phyloP scores from a whole-genome alignment of 2,888 invertebrate species.

The Galerucella nymphaeae region DNA sequence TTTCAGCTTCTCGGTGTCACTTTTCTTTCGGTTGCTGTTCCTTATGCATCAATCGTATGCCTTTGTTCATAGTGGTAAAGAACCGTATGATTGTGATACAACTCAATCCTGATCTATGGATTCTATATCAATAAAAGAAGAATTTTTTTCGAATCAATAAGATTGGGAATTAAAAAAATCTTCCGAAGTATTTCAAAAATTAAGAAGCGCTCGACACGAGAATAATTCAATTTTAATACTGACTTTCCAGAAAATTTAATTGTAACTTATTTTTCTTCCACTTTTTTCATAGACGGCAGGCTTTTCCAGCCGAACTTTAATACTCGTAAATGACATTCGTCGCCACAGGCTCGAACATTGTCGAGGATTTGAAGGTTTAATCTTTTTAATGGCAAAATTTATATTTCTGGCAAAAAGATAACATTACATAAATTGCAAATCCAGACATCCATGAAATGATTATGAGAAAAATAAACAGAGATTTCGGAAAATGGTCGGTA shows the following conservation, averaged over 20 bases:
- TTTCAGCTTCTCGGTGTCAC: too few relatives aligned
- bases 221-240: not conserved
- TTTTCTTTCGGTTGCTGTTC: too few relatives aligned
- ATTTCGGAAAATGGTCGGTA: not conserved
- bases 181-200: not conserved
- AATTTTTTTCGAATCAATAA: too few relatives aligned
- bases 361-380: constrained; percentile 27
- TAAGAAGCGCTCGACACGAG: not conserved
- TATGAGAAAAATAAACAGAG: constrained; percentile 5
- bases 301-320: constrained; percentile 1
- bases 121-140: too few relatives aligned
- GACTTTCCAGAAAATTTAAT: constrained; percentile 10
- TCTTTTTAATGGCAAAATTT: constrained; percentile 23
- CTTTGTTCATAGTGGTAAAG: too few relatives aligned
- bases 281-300: constrained; percentile 1
- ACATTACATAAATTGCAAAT: constrained; percentile 2
- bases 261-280: not conserved
- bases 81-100: too few relatives aligned
- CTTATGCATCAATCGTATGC: too few relatives aligned
- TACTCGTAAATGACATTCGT: constrained; percentile 24
- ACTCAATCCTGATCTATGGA: too few relatives aligned
- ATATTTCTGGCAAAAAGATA: constrained; percentile 1
- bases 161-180: not conserved
- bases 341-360: constrained; percentile 18
- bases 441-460: not conserved